These are phyloP conservation scores for Drosophila grimshawi DNA, from an alignment of 1,140 invertebrate species.

Conservation along the genomic window DNA sequence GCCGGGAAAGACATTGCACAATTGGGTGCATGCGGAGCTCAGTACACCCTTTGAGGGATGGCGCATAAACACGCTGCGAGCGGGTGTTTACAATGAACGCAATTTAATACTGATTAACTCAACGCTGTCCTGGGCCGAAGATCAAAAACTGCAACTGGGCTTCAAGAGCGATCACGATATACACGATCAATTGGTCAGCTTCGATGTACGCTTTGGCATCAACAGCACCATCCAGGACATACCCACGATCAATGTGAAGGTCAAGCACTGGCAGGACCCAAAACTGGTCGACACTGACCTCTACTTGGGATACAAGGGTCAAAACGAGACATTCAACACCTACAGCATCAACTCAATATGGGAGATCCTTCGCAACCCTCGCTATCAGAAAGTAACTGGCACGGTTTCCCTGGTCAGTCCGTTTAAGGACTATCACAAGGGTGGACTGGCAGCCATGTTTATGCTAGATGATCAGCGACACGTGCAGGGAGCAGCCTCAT, in stretches of 20 bases:
- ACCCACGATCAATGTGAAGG: slow-evolving; percentile 85
- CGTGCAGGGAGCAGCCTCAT: slow-evolving; percentile 87
- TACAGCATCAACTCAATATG: slow-evolving; percentile 86
- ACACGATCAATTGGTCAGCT: slow-evolving; percentile 80
- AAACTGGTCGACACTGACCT: slow-evolving; percentile 85
- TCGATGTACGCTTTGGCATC: slow-evolving; percentile 85
- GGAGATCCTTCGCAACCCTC: slow-evolving; percentile 84
- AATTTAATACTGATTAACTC: slow-evolving; percentile 81
- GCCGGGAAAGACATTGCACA: slow-evolving; percentile 84
- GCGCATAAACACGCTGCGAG: slow-evolving; percentile 88
- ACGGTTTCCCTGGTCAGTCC: slow-evolving; percentile 86
- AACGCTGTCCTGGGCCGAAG: slow-evolving; percentile 86
- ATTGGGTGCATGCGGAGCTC: slow-evolving; percentile 85
- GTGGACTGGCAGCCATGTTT: slow-evolving; percentile 88
- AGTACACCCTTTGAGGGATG: slow-evolving; percentile 90
- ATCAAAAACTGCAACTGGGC: slow-evolving; percentile 86
- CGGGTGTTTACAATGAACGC: slow-evolving; percentile 70
- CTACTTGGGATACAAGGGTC: slow-evolving; percentile 80
- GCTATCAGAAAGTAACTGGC: slow-evolving; percentile 86
- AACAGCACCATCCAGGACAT: slow-evolving; percentile 87
- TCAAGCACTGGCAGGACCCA: slow-evolving; percentile 86
- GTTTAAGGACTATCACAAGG: slow-evolving; percentile 88
- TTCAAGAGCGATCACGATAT: slow-evolving; percentile 85
- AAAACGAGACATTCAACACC: slow-evolving; percentile 81
- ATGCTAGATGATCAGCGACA: slow-evolving; percentile 86